phyloP scores from a whole-genome alignment of 2,113 vertebrate genomes.

The Elephas maximus region DNA sequence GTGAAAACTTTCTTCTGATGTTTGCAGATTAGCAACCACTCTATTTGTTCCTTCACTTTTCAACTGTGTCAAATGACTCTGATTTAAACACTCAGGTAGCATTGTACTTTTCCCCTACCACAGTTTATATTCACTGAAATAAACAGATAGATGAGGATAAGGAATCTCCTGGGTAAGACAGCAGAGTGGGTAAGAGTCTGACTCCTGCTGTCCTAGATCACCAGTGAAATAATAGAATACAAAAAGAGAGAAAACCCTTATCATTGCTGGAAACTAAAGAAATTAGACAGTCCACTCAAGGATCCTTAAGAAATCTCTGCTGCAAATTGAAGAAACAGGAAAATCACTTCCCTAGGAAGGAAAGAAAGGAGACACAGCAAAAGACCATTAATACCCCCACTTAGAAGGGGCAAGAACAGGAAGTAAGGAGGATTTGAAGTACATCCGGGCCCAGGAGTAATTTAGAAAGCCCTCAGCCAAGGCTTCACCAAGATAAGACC shows the following conservation, averaged over 20 bases:
- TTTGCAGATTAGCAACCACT: no score
- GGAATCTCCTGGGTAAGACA: not conserved
- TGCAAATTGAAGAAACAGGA: not conserved
- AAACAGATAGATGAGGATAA: no score
- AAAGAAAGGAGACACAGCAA: not conserved
- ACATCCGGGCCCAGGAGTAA: rapidly evolving
- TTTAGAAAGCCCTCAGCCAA: rapidly evolving
- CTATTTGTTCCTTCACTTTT: no score
- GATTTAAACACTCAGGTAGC: no score
- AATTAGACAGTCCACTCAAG: no score
- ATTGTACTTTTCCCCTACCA: no score
- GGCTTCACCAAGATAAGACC: rapidly evolving
- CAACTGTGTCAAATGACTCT: no score
- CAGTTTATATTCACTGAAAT: no score
- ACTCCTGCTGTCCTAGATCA: not conserved
- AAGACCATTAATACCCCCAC: rapidly evolving
- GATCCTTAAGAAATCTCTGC: not conserved
- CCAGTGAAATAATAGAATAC: not conserved
- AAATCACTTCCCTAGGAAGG: not conserved
- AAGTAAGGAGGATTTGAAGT: rapidly evolving
- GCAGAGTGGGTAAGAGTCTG: no score
- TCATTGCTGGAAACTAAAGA: no score
- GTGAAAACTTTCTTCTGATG: no score
- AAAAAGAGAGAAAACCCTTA: rapidly evolving
- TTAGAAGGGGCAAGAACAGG: not conserved